A percentile compares a stretch with the other conserved stretches of the same genome.
These are phyloP conservation scores for Parasteatoda tepidariorum DNA, from an alignment of 1,140 invertebrate species.

Conservation along the genomic window DNA sequence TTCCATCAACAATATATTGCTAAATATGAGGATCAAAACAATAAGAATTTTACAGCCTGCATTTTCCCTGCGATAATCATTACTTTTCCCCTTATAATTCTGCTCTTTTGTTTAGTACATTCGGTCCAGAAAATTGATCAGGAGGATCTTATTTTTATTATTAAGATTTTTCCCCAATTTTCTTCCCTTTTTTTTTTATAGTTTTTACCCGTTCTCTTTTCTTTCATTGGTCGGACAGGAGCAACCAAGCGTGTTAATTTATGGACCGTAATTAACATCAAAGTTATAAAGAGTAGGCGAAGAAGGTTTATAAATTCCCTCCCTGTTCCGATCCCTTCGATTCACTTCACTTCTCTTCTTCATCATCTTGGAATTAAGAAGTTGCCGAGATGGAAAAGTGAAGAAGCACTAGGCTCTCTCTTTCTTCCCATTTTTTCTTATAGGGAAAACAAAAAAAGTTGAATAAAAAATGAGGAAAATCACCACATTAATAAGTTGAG, in stretches of 20 bases:
- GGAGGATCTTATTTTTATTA: constrained; percentile 24
- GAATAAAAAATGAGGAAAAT: constrained; percentile 7
- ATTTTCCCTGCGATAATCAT: neutral
- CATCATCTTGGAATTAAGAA: constrained; percentile 54
- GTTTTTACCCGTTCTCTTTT: constrained; percentile 15
- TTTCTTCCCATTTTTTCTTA: neutral
- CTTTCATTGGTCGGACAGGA: constrained; percentile 33
- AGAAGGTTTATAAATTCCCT: constrained; percentile 53
- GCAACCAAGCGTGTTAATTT: constrained; percentile 49
- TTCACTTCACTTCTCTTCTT: neutral
- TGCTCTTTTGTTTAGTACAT: constrained; percentile 39
- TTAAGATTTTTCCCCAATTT: neutral
- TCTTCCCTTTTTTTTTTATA: constrained; percentile 6
- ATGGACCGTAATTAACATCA: constrained; percentile 60
- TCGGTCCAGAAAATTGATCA: constrained; percentile 56
- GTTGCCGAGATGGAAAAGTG: constrained; percentile 51
- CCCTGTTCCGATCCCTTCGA: neutral
- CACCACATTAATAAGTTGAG: constrained; percentile 50
- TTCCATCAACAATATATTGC: no score
- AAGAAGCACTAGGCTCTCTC: neutral
- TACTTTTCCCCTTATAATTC: neutral
- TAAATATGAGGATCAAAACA: no score
- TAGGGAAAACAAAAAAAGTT: neutral
- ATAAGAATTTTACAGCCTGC: constrained; percentile 3
- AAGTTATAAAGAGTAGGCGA: constrained; percentile 55